phyloP scores from a whole-genome alignment of 2,797 vertebrate species.

The Oreochromis mossambicus region DNA sequence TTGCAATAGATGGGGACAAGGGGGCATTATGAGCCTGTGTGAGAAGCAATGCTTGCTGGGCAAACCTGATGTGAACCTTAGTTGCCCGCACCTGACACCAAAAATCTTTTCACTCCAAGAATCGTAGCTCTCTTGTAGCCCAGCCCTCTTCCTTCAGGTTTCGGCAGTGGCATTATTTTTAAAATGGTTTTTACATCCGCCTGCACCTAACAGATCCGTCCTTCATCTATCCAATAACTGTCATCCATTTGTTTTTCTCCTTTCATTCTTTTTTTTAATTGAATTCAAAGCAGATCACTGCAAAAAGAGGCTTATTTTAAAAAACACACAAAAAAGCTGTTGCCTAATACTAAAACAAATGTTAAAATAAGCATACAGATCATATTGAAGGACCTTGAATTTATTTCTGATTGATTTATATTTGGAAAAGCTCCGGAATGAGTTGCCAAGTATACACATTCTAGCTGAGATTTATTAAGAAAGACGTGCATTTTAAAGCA shows the following conservation, averaged over 20 bases:
- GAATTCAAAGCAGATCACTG: conserved; percentile 26
- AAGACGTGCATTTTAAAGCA: conserved; percentile 19
- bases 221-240: conserved; percentile 41
- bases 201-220: conserved; percentile 56
- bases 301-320: conserved; percentile 3
- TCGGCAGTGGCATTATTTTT: conserved; percentile 28
- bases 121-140: conserved; percentile 9
- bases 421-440: conserved; percentile 22
- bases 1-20: conserved; percentile 34
- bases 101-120: conserved; percentile 35
- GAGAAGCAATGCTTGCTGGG: conserved; percentile 3
- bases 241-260: conserved; percentile 31
- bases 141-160: conserved; percentile 27
- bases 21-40: conserved; percentile 21
- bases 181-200: conserved; percentile 26
- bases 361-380: conserved; percentile 4
- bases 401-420: background rate
- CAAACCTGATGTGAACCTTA: conserved; percentile 33
- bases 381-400: conserved; percentile 6
- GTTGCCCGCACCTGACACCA: conserved; percentile 47
- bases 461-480: conserved; percentile 17
- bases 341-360: background rate
- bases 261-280: conserved; percentile 8
- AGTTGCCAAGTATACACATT: conserved; percentile 59
- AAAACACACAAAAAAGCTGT: background rate